Conservation (phyloP, 2,113 vertebrate species). For the Microcebus lehilahytsara region DNA sequence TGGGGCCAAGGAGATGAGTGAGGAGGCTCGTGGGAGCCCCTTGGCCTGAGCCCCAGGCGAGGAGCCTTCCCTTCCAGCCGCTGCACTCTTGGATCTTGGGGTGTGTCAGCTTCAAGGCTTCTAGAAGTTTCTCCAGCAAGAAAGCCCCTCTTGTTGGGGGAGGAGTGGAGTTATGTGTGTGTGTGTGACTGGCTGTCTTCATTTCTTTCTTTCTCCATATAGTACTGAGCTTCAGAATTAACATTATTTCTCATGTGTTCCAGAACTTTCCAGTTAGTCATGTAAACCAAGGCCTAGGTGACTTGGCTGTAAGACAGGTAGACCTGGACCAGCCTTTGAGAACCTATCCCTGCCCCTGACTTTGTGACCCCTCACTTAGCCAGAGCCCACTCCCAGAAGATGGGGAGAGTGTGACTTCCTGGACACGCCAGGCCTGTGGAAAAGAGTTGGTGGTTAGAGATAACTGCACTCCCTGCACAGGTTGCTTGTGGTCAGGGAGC, state of each 20-base stretch:
- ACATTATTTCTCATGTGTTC: not conserved
- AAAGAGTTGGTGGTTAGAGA: not conserved
- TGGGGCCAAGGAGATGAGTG: rapidly evolving
- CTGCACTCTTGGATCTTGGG: rapidly evolving
- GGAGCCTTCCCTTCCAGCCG: not conserved
- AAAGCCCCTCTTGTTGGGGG: not conserved
- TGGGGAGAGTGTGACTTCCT: not conserved
- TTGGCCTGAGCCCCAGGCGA: rapidly evolving
- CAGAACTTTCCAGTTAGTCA: not conserved
- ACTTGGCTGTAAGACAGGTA: not conserved
- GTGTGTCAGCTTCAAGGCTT: rapidly evolving
- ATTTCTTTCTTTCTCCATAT: not conserved
- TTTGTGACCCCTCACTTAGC: not conserved
- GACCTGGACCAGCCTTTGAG: not conserved
- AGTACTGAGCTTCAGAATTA: not conserved
- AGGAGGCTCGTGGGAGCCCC: rapidly evolving
- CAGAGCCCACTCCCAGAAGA: not conserved
- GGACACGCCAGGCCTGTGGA: not conserved
- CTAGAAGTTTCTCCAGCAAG: not conserved
- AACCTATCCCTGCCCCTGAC: not conserved
- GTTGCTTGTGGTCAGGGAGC: not conserved
- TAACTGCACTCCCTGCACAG: rapidly evolving
- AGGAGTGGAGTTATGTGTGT: rapidly evolving
- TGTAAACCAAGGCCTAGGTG: not conserved
- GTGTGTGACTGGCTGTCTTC: rapidly evolving